A percentile compares a stretch with the other conserved stretches of the same genome.
phyloP scores from a whole-genome alignment of 2,888 invertebrate genomes.

The Melieria omissa region DNA sequence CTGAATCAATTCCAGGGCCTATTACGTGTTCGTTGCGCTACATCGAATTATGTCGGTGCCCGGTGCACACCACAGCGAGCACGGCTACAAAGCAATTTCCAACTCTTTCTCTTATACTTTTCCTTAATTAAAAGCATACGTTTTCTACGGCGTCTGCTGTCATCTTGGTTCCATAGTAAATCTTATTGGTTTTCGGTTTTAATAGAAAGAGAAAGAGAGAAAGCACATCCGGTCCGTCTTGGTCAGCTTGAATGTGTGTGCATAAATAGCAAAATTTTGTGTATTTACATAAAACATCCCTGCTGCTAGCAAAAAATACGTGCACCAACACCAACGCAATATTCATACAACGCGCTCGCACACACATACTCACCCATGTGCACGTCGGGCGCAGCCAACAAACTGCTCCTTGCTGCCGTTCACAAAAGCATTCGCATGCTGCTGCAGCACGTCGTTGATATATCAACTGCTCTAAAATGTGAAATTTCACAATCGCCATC shows the following conservation, averaged over 20 bases:
- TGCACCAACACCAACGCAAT: background rate
- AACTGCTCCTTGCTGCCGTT: constrained; percentile 6
- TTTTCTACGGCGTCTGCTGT: too few relatives aligned
- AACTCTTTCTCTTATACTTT: too few relatives aligned
- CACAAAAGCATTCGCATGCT: constrained; percentile 5
- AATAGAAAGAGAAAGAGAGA: too few relatives aligned
- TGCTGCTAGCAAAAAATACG: constrained; percentile 41
- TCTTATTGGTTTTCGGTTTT: too few relatives aligned
- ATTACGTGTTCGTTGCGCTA: too few relatives aligned
- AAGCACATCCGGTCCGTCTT: constrained; percentile 26
- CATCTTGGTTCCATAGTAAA: too few relatives aligned
- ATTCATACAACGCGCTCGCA: background rate
- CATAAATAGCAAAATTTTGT: constrained; percentile 48
- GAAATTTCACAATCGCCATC: constrained; percentile 60
- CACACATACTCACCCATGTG: constrained; percentile 37
- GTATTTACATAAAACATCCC: constrained; percentile 56
- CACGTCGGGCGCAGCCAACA: background rate
- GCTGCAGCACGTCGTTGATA: constrained; percentile 30
- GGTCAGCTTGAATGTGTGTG: constrained; percentile 39
- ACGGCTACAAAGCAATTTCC: too few relatives aligned
- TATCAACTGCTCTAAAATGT: constrained; percentile 56
- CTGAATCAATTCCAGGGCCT: too few relatives aligned
- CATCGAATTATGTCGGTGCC: too few relatives aligned
- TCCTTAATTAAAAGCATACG: too few relatives aligned
- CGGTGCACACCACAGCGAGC: too few relatives aligned